A percentile compares a stretch with the other conserved stretches of the same genome.
Conservation (phyloP, 2,797 vertebrate species). For the Sebastolobus altivelis region DNA sequence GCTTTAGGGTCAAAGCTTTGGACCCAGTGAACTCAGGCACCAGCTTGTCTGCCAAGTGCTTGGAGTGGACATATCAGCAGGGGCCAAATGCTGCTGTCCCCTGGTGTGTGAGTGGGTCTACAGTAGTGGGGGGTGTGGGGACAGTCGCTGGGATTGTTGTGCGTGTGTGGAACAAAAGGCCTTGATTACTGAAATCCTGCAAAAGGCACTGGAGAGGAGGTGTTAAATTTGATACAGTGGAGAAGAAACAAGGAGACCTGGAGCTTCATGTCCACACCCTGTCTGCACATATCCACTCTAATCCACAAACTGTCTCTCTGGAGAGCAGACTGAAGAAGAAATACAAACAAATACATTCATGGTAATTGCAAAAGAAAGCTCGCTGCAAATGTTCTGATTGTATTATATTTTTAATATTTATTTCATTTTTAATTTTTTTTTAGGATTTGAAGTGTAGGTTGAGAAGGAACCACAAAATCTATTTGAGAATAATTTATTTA, state of each 20-base stretch:
- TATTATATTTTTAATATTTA: no score
- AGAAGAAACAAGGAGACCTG: slow-evolving; percentile 70
- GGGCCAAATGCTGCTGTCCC: slow-evolving; percentile 80
- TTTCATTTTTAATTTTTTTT: no score
- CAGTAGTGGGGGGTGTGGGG: slow-evolving; percentile 64
- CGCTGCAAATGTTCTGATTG: not conserved
- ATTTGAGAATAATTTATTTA: not conserved
- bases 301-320: slow-evolving; percentile 67
- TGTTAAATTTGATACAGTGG: slow-evolving; percentile 83
- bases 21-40: slow-evolving; percentile 76
- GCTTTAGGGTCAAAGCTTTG: slow-evolving; percentile 64
- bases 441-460: not conserved
- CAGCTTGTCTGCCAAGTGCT: slow-evolving; percentile 71
- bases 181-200: slow-evolving; percentile 89
- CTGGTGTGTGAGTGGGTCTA: slow-evolving; percentile 67
- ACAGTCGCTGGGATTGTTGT: slow-evolving; percentile 68
- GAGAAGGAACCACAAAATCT: not conserved
- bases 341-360: not conserved
- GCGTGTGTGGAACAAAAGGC: slow-evolving; percentile 85
- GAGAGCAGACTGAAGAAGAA: not conserved
- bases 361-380: not conserved
- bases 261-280: slow-evolving; percentile 71
- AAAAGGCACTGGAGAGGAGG: slow-evolving; percentile 83
- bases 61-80: slow-evolving; percentile 65
- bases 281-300: slow-evolving; percentile 73